Percentiles rank a stretch among this genome's conserved stretches.
Evolutionary conservation across 2,113 vertebrate genomes (phyloP).

Genomic region (Ctenomys sociabilis): DNA sequence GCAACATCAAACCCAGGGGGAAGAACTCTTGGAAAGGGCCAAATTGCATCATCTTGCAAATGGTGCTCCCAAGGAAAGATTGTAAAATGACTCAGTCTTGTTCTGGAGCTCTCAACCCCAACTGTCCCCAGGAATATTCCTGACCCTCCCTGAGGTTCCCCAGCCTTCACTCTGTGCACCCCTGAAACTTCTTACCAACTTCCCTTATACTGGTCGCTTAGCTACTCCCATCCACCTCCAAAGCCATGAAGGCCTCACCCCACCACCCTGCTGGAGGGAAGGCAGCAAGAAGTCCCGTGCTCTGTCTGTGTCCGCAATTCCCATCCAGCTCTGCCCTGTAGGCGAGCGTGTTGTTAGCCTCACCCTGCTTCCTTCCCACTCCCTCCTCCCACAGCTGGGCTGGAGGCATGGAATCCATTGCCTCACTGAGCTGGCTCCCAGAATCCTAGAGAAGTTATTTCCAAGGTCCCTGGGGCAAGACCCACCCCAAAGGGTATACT

Average conservation of each 20-base stretch:
- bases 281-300: neutral
- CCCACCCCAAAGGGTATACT: slow-evolving; percentile 22
- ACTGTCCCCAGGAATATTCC: neutral
- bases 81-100: slow-evolving; percentile 42
- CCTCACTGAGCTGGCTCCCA: slow-evolving; percentile 53
- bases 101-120: neutral
- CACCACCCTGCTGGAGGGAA: neutral
- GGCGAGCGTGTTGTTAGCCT: neutral
- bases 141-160: slow-evolving; percentile 23
- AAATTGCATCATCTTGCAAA: slow-evolving; percentile 70
- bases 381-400: slow-evolving; percentile 66
- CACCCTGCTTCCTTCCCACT: slow-evolving; percentile 37
- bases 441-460: slow-evolving; percentile 62
- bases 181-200: neutral
- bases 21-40: slow-evolving; percentile 63
- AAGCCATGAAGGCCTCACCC: neutral
- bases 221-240: neutral
- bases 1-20: slow-evolving; percentile 80
- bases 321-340: neutral
- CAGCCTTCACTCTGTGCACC: neutral
- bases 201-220: neutral
- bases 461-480: neutral
- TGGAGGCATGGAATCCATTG: slow-evolving; percentile 43
- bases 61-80: slow-evolving; percentile 60
- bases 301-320: slow-evolving; percentile 25